phyloP scores from a whole-genome alignment of 1,140 invertebrate genomes.

The Philotrypesis tridentata region DNA sequence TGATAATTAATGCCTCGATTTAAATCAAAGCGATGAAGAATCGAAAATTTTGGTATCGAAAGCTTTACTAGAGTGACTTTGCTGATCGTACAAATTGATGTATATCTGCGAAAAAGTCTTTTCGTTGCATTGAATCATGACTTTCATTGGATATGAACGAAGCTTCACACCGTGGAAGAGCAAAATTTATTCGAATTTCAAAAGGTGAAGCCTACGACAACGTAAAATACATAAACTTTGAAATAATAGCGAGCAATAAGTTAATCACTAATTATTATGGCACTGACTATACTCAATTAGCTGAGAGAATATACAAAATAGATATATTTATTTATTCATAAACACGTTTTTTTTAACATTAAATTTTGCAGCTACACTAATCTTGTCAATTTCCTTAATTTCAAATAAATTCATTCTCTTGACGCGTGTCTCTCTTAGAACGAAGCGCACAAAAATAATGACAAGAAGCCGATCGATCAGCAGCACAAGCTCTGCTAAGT shows the following conservation, averaged over 20 bases:
- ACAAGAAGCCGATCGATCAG: not conserved
- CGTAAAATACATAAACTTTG: not conserved
- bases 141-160: not conserved
- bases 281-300: not conserved
- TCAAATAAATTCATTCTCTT: conserved; percentile 40
- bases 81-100: conserved; percentile 6
- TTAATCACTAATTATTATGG: conserved; percentile 16
- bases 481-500: not conserved
- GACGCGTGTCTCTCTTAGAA: not conserved
- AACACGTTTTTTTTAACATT: not conserved
- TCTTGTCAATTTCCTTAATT: conserved; percentile 7
- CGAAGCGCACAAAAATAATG: conserved; percentile 21
- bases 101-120: conserved; percentile 11
- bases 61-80: conserved; percentile 5
- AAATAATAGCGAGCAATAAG: conserved; percentile 12
- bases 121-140: not conserved
- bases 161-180: not conserved
- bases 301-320: not conserved
- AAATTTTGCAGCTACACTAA: not conserved
- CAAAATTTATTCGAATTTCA: conserved; percentile 31
- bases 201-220: not conserved
- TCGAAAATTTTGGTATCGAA: not conserved
- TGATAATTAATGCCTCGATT: conserved; percentile 3
- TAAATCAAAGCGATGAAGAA: conserved; percentile 1
- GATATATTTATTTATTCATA: not conserved